Percentiles rank a stretch among this genome's conserved stretches.
These are phyloP conservation scores for Hirtodrosophila alboralis DNA, from an alignment of 2,888 invertebrate genomes.

Conservation along the genomic window DNA sequence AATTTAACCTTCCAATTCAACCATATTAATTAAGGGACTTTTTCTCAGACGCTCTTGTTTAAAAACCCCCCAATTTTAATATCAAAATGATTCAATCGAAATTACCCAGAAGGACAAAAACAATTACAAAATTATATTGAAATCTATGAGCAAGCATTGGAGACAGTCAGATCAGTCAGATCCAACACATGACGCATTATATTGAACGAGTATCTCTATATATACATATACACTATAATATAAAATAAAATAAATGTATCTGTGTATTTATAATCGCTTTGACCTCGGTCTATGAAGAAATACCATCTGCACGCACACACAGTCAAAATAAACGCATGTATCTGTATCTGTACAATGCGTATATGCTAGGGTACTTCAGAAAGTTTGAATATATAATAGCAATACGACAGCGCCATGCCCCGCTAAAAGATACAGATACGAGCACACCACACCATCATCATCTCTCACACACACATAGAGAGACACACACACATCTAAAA, in stretches of 20 bases:
- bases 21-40: conserved; percentile 1
- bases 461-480: conserved; percentile 2
- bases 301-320: conserved; percentile 40
- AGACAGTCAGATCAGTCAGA: conserved; percentile 13
- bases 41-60: no score
- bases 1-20: not conserved
- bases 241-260: conserved; percentile 21
- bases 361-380: conserved; percentile 48
- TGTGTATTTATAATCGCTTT: conserved; percentile 41
- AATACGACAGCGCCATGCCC: conserved; percentile 36
- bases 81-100: conserved; percentile 11
- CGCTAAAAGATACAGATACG: conserved; percentile 38
- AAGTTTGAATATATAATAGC: conserved; percentile 49
- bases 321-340: conserved; percentile 3
- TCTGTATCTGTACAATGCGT: conserved; percentile 1
- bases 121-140: conserved; percentile 27
- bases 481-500: not conserved
- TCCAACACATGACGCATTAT: conserved; percentile 35
- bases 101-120: conserved; percentile 4
- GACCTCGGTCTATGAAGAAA: conserved; percentile 43
- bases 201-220: conserved; percentile 24
- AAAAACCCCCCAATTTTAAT: not conserved
- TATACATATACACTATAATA: not conserved
- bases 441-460: conserved; percentile 13
- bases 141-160: conserved; percentile 29